Conservation (phyloP, 2,888 invertebrate species). For the Idaea biselata region DNA sequence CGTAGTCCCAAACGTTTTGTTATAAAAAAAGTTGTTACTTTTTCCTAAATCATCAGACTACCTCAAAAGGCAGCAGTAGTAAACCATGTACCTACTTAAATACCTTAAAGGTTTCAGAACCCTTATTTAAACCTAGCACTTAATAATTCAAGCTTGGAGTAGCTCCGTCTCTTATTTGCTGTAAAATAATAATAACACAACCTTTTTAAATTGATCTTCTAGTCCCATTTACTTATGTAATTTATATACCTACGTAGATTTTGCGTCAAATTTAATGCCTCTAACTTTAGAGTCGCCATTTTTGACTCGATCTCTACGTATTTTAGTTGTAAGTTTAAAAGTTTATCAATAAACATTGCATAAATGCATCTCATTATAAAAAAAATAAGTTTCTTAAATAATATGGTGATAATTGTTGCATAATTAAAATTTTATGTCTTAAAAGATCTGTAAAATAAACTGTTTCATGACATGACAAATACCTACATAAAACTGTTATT, state of each 20-base stretch:
- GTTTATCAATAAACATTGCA: background rate
- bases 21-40: constrained; percentile 18
- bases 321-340: background rate
- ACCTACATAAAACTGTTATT: constrained; percentile 25
- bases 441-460: constrained; percentile 59
- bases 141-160: constrained; percentile 54
- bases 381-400: background rate
- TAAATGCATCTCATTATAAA: background rate
- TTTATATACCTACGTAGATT: constrained; percentile 13
- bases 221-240: constrained; percentile 56
- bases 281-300: background rate
- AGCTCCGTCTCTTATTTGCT: constrained; percentile 60
- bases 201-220: constrained; percentile 55
- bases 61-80: constrained; percentile 42
- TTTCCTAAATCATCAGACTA: constrained; percentile 37
- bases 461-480: constrained; percentile 63
- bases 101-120: constrained; percentile 27
- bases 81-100: constrained; percentile 24
- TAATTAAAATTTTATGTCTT: constrained; percentile 32
- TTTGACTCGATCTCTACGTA: background rate
- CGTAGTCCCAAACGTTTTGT: constrained; percentile 5
- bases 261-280: background rate
- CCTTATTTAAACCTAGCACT: constrained; percentile 27
- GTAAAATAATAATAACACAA: constrained; percentile 31
- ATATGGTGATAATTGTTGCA: constrained; percentile 16